These are phyloP conservation scores for Cyrtonyx montezumae DNA, from an alignment of 2,113 vertebrate species.

Conservation along the genomic window DNA sequence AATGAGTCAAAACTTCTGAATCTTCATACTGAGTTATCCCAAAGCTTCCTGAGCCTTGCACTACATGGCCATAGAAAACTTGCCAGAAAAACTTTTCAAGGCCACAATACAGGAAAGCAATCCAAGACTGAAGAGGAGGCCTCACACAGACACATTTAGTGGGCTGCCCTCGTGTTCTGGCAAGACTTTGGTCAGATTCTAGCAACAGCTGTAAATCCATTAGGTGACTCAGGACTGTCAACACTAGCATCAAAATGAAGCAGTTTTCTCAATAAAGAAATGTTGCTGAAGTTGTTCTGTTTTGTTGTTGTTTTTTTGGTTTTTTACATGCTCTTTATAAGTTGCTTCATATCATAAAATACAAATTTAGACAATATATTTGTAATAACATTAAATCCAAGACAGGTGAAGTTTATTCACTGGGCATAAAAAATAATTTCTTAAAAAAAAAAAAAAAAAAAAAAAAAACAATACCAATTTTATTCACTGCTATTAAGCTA, in stretches of 20 bases:
- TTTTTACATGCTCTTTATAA: neutral
- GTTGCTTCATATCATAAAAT: neutral
- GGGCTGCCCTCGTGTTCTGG: neutral
- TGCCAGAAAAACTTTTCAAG: neutral
- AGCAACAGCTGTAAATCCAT: conserved; percentile 9
- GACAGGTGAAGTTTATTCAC: neutral
- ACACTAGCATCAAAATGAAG: neutral
- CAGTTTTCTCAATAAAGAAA: neutral
- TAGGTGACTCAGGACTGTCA: conserved; percentile 23
- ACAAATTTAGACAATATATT: neutral
- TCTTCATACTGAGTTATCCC: neutral
- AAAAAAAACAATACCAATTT: neutral
- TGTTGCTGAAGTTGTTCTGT: neutral
- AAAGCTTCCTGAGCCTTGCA: neutral
- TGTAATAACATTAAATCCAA: neutral
- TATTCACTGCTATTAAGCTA: neutral
- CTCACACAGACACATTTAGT: neutral
- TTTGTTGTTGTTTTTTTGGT: neutral
- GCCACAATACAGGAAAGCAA: neutral
- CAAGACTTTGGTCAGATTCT: neutral
- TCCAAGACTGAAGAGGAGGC: neutral
- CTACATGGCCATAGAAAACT: neutral
- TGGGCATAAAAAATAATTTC: neutral
- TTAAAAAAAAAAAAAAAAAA: neutral
- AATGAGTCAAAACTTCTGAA: neutral